phyloP scores from a whole-genome alignment of 1,140 invertebrate species.

The silkworm (Bombyx mori) region ASM3026992v2 NC_085125.1:10861501-10862000 shows the following conservation, averaged over 20 bases:
- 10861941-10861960: no score
- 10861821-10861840: conserved; percentile 81
- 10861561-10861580: no score
- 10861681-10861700: conserved; percentile 79
- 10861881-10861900: background rate
- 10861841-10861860: background rate
- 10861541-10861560: no score
- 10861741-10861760: conserved; percentile 89
- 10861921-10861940: no score
- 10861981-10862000: no score
- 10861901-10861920: background rate
- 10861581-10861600: no score
- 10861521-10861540: no score
- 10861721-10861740: conserved; percentile 93
- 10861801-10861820: conserved; percentile 91
- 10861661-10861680: conserved; percentile 67
- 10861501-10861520: no score
- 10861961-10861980: no score
- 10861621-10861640: no score
- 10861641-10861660: conserved; percentile 57
- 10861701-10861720: conserved; percentile 88
- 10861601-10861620: no score
- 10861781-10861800: conserved; percentile 89
- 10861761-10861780: conserved; percentile 80
- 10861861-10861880: background rate